These are phyloP conservation scores for Neofelis nebulosa DNA, from an alignment of 2,113 vertebrate species.

Conservation along the genomic window DNA sequence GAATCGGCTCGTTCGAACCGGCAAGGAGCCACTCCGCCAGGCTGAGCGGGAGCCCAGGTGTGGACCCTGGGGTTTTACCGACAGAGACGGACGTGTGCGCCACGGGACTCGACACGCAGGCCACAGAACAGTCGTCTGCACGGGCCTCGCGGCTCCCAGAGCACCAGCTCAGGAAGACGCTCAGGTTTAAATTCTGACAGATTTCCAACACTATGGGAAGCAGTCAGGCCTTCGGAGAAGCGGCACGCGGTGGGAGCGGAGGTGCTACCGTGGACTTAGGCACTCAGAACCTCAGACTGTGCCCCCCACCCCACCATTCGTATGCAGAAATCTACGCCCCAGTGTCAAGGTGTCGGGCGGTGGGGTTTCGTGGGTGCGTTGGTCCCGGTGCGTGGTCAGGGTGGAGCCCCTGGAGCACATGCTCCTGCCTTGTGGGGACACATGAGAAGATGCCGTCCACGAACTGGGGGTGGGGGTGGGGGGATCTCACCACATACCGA, in stretches of 20 bases:
- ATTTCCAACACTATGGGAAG: background rate
- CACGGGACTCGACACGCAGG: accelerated
- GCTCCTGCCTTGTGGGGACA: background rate
- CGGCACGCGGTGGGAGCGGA: background rate
- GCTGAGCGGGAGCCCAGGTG: background rate
- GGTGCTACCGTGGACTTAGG: background rate
- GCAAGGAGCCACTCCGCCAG: too few species aligned
- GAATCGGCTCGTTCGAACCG: accelerated
- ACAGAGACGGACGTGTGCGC: background rate
- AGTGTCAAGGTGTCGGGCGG: background rate
- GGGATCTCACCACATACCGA: background rate
- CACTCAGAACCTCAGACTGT: background rate
- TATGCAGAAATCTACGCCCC: background rate
- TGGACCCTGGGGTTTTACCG: too few species aligned
- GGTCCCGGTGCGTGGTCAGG: background rate
- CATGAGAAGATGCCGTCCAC: accelerated
- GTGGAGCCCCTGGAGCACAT: background rate
- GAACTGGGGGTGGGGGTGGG: background rate
- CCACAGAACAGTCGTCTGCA: background rate
- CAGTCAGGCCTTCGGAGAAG: background rate
- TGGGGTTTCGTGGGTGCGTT: background rate
- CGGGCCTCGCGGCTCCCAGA: background rate
- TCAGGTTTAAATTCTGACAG: background rate
- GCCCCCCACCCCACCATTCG: too few species aligned
- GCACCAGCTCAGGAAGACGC: background rate